Base-by-base conservation (phyloP, 2,888 invertebrate genomes). In the Xestia ashworthii region DNA sequence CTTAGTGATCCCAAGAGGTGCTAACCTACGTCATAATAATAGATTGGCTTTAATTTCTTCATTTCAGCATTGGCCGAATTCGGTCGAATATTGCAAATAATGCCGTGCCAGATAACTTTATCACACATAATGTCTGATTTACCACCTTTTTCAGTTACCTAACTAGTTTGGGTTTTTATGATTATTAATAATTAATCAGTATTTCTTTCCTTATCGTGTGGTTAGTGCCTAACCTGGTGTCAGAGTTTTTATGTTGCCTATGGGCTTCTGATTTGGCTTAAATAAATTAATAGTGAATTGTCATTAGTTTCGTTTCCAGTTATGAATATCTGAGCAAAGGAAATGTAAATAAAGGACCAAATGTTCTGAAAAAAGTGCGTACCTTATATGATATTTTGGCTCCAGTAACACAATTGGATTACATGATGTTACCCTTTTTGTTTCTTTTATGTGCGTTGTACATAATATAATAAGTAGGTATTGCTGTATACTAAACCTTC, bases 321-420 rank as follows among this genome's bases (percentile, higher is more conserved):
- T 60, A 74, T 80, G 64, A 74, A 80, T 74, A 74, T 74, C 50
- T 14, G 44, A 65, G 38, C 44, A 46, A 38, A 25, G 46, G 9
- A 79, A 64, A 68, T 32, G 16, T 69, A 65, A 65, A 69, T 50
- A 65, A 46, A 67, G 76, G n/a, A 38, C 48, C n/a, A 65, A 69
- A 65, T 41, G 14, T 75, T 67, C 44, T 19, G n/a, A 70, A 58
- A 60, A 41, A 16, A 38, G 71, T 48, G 38, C 19, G 38, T 74
- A 71, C 76, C 76, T 67, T 55, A 19, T 55, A 69, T 62, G 55
- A 78, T 70, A 82, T 82, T 74, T 81, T 77, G 78, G 60, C 62
- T 82, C 69, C 60, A 60, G 65, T 72, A n/a, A 69, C 72, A 82
- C 69, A 68, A 81, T 77, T 82, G 81, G 69, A 81, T 81, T 67